phyloP scores from a whole-genome alignment of 2,113 vertebrate species.

The Pituophis catenifer region DNA sequence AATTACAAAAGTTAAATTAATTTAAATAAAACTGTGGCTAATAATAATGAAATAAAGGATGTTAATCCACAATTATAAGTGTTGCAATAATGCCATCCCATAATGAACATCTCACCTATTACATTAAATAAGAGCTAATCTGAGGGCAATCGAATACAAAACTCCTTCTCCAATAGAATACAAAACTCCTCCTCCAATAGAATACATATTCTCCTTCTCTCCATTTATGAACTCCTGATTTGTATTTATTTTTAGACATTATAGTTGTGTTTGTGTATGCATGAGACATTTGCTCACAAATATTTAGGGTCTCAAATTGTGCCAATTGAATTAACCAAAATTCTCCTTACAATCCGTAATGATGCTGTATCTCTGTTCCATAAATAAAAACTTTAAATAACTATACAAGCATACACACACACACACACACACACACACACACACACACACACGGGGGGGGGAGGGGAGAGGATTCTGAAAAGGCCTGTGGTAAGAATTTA shows the following conservation, averaged over 20 bases:
- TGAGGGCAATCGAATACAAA: not conserved
- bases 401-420: too few species aligned
- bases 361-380: not conserved
- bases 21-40: not conserved
- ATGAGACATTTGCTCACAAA: not conserved
- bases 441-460: too few species aligned
- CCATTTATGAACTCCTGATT: not conserved
- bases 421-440: too few species aligned
- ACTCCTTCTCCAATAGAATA: too few species aligned
- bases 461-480: too few species aligned
- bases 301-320: not conserved
- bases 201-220: not conserved
- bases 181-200: not conserved
- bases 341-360: not conserved
- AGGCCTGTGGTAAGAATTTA: not conserved
- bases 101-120: not conserved
- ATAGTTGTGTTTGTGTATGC: not conserved
- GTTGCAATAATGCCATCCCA: not conserved
- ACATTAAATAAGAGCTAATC: not conserved
- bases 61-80: not conserved
- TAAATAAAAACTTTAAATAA: not conserved
- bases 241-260: not conserved
- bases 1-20: not conserved
- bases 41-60: not conserved
- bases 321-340: not conserved